phyloP scores from a whole-genome alignment of 2,797 vertebrate genomes.

The Carcharodon carcharias region DNA sequence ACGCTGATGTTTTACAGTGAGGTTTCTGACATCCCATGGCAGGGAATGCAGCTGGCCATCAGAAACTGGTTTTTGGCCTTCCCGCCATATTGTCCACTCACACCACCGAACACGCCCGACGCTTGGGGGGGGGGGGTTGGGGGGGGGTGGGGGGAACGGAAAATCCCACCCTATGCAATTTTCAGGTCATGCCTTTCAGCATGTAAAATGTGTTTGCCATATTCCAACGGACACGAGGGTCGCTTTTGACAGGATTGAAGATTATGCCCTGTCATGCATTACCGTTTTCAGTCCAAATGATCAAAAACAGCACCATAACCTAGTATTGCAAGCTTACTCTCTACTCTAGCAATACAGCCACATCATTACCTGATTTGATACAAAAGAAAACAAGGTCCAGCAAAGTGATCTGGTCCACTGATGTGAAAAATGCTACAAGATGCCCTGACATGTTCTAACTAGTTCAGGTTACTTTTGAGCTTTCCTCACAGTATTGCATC shows the following conservation, averaged over 20 bases:
- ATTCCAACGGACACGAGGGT: neutral
- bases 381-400: neutral
- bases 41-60: too few relatives aligned
- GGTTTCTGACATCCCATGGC: too few relatives aligned
- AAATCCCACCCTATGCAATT: neutral
- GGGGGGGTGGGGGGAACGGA: too few relatives aligned
- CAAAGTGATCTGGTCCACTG: neutral
- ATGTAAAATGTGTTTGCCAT: neutral
- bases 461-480: neutral
- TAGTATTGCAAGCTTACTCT: neutral
- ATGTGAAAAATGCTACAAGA: neutral
- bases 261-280: neutral
- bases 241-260: neutral
- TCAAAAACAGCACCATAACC: neutral
- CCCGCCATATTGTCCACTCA: too few relatives aligned
- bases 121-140: too few relatives aligned
- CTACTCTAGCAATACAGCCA: neutral
- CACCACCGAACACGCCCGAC: too few relatives aligned
- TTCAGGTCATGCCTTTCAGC: neutral
- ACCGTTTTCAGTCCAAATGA: neutral
- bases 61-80: too few relatives aligned
- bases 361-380: neutral
- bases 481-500: neutral
- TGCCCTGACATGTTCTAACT: neutral
- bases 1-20: too few relatives aligned